Evolutionary conservation across 2,113 vertebrate species (phyloP), one percentile per base, ranked within the genome.

Genomic region (Gymnorhina tibicen): DNA sequence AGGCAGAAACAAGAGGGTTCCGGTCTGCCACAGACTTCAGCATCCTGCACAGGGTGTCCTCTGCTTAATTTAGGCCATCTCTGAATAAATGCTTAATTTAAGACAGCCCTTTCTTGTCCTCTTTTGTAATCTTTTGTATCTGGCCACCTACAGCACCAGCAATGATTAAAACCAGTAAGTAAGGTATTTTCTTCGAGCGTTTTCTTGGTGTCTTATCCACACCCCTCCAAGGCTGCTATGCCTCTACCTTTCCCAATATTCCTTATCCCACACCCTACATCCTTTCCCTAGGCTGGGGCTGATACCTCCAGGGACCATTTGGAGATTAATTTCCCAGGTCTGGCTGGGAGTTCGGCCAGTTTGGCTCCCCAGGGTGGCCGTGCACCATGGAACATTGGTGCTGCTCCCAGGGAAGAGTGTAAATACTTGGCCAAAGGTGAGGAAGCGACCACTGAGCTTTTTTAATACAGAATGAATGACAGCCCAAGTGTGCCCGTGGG

Each of bases 381-480:
- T 1, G 37, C 26, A 49, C 27, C 53, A 10, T 0, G 6, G 30
- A 56, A n/a, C 21, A 14, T 16, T 3, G 2, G 27, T 13, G 19
- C 44, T 89, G 58, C 41, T 68, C 28, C 19, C 62, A 52, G 33
- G 23, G 20, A 69, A 46, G 27, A 26, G 22, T 6, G 16, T 6
- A 46, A 79, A 59, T 18, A 7, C 66, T 75, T 42, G 56, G 35
- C 33, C 72, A 47, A 76, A 87, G 24, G 49, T 27, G 59, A 77
- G 28, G 26, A 66, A 85, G 37, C 27, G 22, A 62, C 44, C 46
- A 58, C 28, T 16, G 22, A 69, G 16, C 6, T 53, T 18, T 76
- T 87, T 41, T 9, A 52, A 30, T 28, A 44, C 0, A 46, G 30
- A 28, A 55, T 14, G 12, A 56, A 70, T 10, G 24, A 21, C 3